Percentiles rank a stretch among this genome's conserved stretches.
Conservation (phyloP, 1,140 invertebrate genomes). For the Drosophila dunni region DNA sequence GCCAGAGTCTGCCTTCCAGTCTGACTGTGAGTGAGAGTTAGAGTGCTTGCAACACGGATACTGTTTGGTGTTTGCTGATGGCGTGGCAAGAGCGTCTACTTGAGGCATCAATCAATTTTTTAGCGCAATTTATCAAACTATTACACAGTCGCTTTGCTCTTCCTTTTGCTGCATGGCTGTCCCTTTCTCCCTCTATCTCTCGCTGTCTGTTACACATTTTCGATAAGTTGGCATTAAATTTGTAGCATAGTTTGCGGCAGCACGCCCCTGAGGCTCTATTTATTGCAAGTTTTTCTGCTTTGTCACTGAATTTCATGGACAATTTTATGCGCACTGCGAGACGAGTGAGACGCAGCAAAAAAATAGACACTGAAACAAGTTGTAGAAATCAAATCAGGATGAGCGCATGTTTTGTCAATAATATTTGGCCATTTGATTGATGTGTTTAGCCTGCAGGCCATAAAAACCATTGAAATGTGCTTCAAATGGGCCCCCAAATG, state of each 20-base stretch:
- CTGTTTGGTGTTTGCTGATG: conserved; percentile 6
- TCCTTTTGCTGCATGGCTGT: too few species aligned
- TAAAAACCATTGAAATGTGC: conserved; percentile 82
- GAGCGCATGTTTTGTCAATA: conserved; percentile 77
- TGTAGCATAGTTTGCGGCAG: conserved; percentile 71
- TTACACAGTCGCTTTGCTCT: conserved; percentile 43
- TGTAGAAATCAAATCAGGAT: conserved; percentile 49
- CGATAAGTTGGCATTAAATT: conserved; percentile 68
- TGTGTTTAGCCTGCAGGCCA: conserved; percentile 62
- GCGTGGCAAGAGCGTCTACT: conserved; percentile 14
- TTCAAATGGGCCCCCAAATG: conserved; percentile 54
- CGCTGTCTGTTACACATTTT: conserved; percentile 11
- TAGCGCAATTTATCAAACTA: conserved; percentile 77
- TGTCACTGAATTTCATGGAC: conserved; percentile 24
- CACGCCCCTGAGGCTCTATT: conserved; percentile 55
- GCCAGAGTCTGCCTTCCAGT: background rate
- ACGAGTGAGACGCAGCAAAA: background rate
- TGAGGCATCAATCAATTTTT: conserved; percentile 76
- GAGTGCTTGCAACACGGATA: conserved; percentile 5
- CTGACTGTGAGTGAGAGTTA: background rate
- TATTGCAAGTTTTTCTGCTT: conserved; percentile 36
- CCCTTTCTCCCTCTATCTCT: background rate
- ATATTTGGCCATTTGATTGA: conserved; percentile 79
- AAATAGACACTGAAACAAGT: background rate
- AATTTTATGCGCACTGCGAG: conserved; percentile 35